Evolutionary conservation across 2,888 invertebrate species (phyloP).

Genomic region (Pammene fasciana): DNA sequence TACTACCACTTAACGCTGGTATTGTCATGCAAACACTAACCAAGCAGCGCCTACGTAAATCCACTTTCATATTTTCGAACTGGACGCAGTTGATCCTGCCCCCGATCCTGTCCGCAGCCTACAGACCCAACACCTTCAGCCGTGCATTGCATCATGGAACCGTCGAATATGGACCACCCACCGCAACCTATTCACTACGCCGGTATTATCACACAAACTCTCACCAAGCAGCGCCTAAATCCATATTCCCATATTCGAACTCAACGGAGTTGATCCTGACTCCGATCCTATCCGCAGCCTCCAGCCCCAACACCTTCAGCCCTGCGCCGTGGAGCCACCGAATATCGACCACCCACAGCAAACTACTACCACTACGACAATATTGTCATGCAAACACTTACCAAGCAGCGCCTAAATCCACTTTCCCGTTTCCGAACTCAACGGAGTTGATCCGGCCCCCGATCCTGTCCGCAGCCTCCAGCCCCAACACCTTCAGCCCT

Average conservation of each 20-base stretch:
- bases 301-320: constrained; percentile 72
- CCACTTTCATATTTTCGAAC: constrained; percentile 84
- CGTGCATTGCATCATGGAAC: constrained; percentile 72
- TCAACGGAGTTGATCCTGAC: constrained; percentile 80
- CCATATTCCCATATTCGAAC: constrained; percentile 84
- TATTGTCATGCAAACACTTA: constrained; percentile 52
- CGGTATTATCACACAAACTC: constrained; percentile 23
- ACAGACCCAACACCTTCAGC: constrained; percentile 81
- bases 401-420: constrained; percentile 92
- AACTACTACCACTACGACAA: too few species aligned
- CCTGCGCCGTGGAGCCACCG: neutral
- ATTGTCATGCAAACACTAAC: constrained; percentile 62
- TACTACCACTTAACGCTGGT: too few species aligned
- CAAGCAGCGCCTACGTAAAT: constrained; percentile 92
- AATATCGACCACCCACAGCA: too few species aligned
- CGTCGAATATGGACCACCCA: constrained; percentile 76
- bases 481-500: constrained; percentile 76
- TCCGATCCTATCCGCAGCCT: constrained; percentile 69
- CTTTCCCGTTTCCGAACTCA: constrained; percentile 78
- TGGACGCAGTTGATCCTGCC: constrained; percentile 83
- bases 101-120: constrained; percentile 85
- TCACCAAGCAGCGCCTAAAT: constrained; percentile 91
- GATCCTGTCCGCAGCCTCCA: constrained; percentile 85
- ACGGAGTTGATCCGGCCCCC: constrained; percentile 85
- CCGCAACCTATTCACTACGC: constrained; percentile 85